A percentile compares a stretch with the other conserved stretches of the same genome.
phyloP scores from a whole-genome alignment of 2,888 invertebrate genomes.

The Trichopria drosophilae region DNA sequence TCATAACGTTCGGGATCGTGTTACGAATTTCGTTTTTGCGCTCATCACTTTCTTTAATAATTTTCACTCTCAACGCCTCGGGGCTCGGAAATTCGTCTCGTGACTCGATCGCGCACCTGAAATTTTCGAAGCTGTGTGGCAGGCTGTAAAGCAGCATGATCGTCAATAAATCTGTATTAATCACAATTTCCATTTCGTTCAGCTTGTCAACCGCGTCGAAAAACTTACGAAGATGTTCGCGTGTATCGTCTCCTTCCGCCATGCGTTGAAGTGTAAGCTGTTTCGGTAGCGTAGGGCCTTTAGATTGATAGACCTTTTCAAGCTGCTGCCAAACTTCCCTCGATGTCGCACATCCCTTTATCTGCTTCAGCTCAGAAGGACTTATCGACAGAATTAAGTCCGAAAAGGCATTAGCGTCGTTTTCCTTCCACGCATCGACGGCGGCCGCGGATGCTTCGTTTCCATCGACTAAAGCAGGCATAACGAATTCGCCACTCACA shows the following conservation, averaged over 20 bases:
- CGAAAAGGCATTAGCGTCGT: conserved; percentile 10
- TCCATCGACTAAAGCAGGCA: not conserved
- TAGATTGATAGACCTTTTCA: conserved; percentile 19
- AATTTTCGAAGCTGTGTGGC: no score
- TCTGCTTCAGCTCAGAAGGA: conserved; percentile 6
- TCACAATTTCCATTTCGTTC: conserved; percentile 22
- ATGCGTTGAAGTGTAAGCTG: no score
- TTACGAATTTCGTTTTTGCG: no score
- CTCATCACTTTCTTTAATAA: no score
- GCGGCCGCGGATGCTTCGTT: not conserved
- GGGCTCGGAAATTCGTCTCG: no score
- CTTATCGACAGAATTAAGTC: conserved; percentile 7
- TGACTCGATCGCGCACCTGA: no score
- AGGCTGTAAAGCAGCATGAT: no score
- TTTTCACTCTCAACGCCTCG: no score
- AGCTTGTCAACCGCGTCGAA: conserved; percentile 23
- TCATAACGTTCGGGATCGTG: no score
- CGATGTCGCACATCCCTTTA: conserved; percentile 22
- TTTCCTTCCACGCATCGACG: conserved; percentile 1
- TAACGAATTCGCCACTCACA: no score
- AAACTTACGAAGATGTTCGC: conserved; percentile 18
- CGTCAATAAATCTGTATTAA: conserved; percentile 15
- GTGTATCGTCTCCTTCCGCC: conserved; percentile 15
- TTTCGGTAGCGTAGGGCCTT: no score
- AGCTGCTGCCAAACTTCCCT: conserved; percentile 22